Base-by-base conservation (phyloP, 2,113 vertebrate genomes). In the Cololabis saira region DNA sequence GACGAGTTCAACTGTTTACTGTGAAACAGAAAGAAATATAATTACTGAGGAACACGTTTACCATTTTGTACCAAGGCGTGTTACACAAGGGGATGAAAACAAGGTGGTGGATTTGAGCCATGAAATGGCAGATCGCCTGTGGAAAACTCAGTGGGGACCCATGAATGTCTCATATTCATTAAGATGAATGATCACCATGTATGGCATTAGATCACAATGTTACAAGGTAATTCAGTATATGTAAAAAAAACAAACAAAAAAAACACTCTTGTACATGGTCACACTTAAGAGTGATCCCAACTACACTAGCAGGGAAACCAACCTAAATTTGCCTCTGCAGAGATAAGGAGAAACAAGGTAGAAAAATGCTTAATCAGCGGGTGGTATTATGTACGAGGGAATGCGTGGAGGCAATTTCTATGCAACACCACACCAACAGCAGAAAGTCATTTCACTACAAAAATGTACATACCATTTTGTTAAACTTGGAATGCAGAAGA, bases 121-220 rank as follows among this genome's bases (percentile, higher is more conserved):
- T 47, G 49, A 68, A 60, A 67, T 11, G 51, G 60, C 27, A 66
- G 61, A 73, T 71, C 68, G 67, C 41, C 67, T 66, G 65, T 83
- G 75, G 81, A 87, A 74, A 83, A 80, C 68, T 86, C 73, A 37
- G 61, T 64, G 53, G 70, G 63, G 75, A 76, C 58, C 54, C 24
- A 48, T 87, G 87, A 90, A 88, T 78, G 85, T 87, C 67, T 85
- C 76, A 42, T 63, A 44, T 50, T 80, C 76, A 81, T 88, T 85
- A 85, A 71, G 67, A 48, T 74, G 78, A 86, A 54, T 48, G 84
- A 91, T 81, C 67, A 48, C 50, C 76, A 15, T 56, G 47, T 53
- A 65, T 41, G 54, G 51, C n/a, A 67, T 69, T 76, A 80, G 67
- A 83, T 85, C 74, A 70, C 16, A 56, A 75, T 76, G 80, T 24